Base-by-base conservation (phyloP, 2,888 invertebrate genomes). In the Tinea pellionella region DNA sequence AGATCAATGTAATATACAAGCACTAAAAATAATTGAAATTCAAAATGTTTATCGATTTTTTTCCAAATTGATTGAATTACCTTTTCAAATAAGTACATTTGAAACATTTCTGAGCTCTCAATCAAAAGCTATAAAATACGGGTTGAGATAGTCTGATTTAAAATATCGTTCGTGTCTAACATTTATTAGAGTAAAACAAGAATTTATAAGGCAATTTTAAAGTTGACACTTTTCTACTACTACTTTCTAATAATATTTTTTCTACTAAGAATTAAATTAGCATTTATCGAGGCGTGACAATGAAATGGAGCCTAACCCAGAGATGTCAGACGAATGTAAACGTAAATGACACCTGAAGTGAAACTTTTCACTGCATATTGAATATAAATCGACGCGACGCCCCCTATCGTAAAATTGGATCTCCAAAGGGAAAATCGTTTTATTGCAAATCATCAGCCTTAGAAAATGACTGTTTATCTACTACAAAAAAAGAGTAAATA, bases 201-300 rank as follows among this genome's bases (percentile, higher is more conserved):
- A 24, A 2, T 3, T 24, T 24, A 24, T 24, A 24, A 24, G 24
- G 2, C 24, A 15, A 47, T 47, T 47, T 47, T 47, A 47, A 47
- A 47, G 3, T 47, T 4, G 47, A 47, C 47, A 37, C n/a, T 24
- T 24, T 24, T 24, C 24, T 24, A 24, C 24, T 24, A n/a, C n/a
- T n/a, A n/a, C n/a, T n/a, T n/a, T n/a, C n/a, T n/a, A n/a, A n/a
- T n/a, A n/a, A n/a, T n/a, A n/a, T n/a, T n/a, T n/a, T 42, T 42
- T 12, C 4, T 42, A 9, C 8, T 42, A 42, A 9, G 42, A 42
- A 42, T 42, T 12, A 42, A 42, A 42, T 42, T 42, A 47, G 47
- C 47, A 47, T 47, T 47, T 8, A 47, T 47, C 47, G 47, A 47
- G 47, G 15, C 47, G 47, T 47, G 47, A 47, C 15, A 47, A 47